Conservation (phyloP, 2,797 vertebrate species). For the Microctenopoma stevenorrisi region DNA sequence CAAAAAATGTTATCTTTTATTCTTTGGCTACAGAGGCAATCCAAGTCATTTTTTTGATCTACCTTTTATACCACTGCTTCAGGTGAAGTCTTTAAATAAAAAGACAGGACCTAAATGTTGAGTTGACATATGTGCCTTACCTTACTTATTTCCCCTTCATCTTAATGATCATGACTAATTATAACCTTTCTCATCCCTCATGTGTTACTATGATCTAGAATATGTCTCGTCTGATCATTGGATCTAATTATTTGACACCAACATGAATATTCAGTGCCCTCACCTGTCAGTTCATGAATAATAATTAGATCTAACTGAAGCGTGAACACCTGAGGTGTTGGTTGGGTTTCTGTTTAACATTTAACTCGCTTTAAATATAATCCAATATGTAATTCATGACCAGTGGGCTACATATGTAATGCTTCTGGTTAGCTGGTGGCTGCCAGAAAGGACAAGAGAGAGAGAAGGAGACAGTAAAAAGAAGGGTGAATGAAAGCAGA, state of each 20-base stretch:
- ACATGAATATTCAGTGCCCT: slow-evolving; percentile 71
- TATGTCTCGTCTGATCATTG: slow-evolving; percentile 57
- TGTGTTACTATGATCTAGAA: slow-evolving; percentile 14
- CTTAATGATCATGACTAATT: slow-evolving; percentile 37
- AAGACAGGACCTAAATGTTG: slow-evolving; percentile 11
- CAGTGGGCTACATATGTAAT: slow-evolving; percentile 42
- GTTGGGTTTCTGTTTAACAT: slow-evolving; percentile 45
- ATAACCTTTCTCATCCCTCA: slow-evolving; percentile 17
- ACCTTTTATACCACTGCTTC: slow-evolving; percentile 24
- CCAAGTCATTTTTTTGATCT: slow-evolving; percentile 29
- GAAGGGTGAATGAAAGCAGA: slow-evolving; percentile 30
- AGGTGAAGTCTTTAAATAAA: slow-evolving; percentile 52
- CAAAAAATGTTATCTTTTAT: slow-evolving; percentile 55
- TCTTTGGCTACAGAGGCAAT: slow-evolving; percentile 46
- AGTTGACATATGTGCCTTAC: slow-evolving; percentile 25
- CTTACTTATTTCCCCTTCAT: slow-evolving; percentile 27
- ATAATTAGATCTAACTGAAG: slow-evolving; percentile 68
- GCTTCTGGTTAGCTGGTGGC: slow-evolving; percentile 39
- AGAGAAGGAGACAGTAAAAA: slow-evolving; percentile 17
- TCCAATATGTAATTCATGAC: slow-evolving; percentile 55
- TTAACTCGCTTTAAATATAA: slow-evolving; percentile 49
- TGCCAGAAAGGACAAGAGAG: slow-evolving; percentile 12
- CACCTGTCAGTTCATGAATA: slow-evolving; percentile 70
- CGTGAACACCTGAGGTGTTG: slow-evolving; percentile 32
- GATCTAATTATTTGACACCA: slow-evolving; percentile 59